Conservation (phyloP, 2,113 vertebrate genomes). For the Hippocampus barbouri region DNA sequence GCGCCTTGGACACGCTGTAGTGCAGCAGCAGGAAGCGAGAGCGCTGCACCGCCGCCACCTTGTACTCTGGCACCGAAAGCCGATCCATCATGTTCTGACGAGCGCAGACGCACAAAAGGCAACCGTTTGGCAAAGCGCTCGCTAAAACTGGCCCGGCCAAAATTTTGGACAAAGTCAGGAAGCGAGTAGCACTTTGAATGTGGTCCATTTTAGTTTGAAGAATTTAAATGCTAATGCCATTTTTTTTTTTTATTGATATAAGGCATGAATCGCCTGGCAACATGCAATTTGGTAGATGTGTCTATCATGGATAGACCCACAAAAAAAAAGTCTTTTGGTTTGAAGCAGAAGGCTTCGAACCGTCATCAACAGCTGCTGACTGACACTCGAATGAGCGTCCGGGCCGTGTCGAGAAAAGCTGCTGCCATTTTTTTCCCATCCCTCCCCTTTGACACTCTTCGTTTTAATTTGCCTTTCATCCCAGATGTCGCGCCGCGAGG, state of each 20-base stretch:
- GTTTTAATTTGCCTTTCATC: slow-evolving; percentile 44
- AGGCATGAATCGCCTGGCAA: too few species aligned
- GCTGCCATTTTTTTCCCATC: neutral
- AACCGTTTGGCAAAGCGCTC: too few species aligned
- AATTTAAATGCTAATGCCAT: too few species aligned
- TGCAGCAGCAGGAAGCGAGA: slow-evolving; percentile 95
- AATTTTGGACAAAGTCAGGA: too few species aligned
- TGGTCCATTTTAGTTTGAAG: too few species aligned
- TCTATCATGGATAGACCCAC: too few species aligned
- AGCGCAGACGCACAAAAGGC: neutral
- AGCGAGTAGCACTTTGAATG: too few species aligned
- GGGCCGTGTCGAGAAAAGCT: slow-evolving; percentile 39
- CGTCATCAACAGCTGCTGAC: slow-evolving; percentile 26
- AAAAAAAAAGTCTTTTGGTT: too few species aligned
- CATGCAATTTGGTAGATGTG: too few species aligned
- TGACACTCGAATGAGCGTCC: slow-evolving; percentile 19
- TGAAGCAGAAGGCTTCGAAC: too few species aligned
- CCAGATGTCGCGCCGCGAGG: slow-evolving; percentile 29
- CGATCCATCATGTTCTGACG: slow-evolving; percentile 85
- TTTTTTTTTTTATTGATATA: too few species aligned
- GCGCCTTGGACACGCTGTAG: slow-evolving; percentile 90
- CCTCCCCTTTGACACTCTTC: neutral
- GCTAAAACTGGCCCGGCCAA: too few species aligned
- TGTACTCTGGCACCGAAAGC: slow-evolving; percentile 89
- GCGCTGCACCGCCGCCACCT: slow-evolving; percentile 88